Evolutionary conservation across 2,113 vertebrate genomes (phyloP).

Genomic region (Rynchops niger): DNA sequence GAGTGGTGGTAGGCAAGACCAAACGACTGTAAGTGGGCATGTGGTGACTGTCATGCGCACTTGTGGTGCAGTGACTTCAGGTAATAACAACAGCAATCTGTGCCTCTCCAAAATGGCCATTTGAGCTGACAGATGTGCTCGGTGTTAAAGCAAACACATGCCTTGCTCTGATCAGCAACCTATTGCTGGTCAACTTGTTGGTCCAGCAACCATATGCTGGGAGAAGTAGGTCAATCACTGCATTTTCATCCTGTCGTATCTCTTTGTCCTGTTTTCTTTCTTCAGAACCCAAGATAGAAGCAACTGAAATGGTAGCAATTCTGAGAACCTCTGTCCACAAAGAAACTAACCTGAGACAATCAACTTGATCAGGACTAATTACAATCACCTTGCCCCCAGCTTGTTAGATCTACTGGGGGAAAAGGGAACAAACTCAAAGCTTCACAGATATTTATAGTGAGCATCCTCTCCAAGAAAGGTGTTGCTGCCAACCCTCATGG

Average conservation of each 20-base stretch:
- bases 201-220: neutral
- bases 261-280: neutral
- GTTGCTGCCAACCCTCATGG: neutral
- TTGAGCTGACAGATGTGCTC: neutral
- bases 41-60: neutral
- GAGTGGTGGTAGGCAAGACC: neutral
- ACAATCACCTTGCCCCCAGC: neutral
- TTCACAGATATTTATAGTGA: neutral
- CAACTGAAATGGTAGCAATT: neutral
- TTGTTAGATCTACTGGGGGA: neutral
- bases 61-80: neutral
- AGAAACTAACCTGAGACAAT: neutral
- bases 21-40: neutral
- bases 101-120: neutral
- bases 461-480: neutral
- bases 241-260: neutral
- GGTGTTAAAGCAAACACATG: neutral
- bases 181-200: neutral
- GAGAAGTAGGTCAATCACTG: neutral
- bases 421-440: neutral
- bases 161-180: neutral
- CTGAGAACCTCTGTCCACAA: neutral
- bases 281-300: neutral
- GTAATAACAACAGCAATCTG: neutral
- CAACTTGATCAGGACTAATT: neutral